Base-by-base conservation (phyloP, 2,113 vertebrate genomes). In the Muscicapa adusta region DNA sequence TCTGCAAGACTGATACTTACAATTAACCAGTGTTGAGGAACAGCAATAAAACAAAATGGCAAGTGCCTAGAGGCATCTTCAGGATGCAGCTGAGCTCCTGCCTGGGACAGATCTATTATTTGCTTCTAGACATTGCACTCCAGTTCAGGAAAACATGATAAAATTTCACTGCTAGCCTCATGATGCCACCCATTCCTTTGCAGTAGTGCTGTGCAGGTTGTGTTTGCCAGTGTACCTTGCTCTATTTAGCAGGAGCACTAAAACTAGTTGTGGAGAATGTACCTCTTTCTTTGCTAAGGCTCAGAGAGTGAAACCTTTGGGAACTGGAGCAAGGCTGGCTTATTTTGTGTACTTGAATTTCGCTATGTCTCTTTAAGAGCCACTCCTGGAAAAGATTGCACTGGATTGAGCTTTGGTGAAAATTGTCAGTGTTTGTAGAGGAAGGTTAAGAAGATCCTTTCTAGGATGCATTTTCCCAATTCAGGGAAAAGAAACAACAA, bases 31-130 rank as follows among this genome's bases (percentile, higher is more conserved):
- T 50, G 56, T 36, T 58, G 91, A 87, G 70, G 57, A 89, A 43
- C 23, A 43, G 38, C 47, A 66, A 20, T 73, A 63, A 91, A 95
- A 58, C 54, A 66, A 86, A 86, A 86, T 28, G 60, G 63, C 72
- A 96, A 83, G 76, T 20, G 26, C 63, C 75, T 80, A 56, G 26
- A 92, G 82, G 51, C 45, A 36, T 71, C 76, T 65, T 83, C 33
- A 89, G 54, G 63, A 50, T 76, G 85, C 42, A 73, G 71, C 75
- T 77, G 85, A 85, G 67, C 71, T 85, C 78, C 71, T 83, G 58
- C n/a, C 45, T 6, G 2, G 31, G 78, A 23, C 34, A 80, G 62
- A 54, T 56, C 26, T 88, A 4, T 53, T 60, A 29, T 20, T 74
- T 75, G 48, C 47, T 82, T 85, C 57, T 80, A 70, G 66, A 53